phyloP scores from a whole-genome alignment of 2,797 vertebrate genomes.

The Chloroceryle inda region DNA sequence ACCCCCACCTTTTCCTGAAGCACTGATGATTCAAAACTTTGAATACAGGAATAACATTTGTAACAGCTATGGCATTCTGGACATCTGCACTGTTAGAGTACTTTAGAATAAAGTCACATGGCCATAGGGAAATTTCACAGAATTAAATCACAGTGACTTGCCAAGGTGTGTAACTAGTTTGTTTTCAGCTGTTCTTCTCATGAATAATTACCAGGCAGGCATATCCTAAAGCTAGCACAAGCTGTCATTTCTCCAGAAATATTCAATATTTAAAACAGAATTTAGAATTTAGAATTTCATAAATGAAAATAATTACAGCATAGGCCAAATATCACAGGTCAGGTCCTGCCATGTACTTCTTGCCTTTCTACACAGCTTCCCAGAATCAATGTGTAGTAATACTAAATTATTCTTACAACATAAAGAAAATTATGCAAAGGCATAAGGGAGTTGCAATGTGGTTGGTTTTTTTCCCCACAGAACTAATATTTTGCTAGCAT shows the following conservation, averaged over 20 bases:
- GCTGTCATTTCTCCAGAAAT: constrained; percentile 88
- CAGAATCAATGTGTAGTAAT: background rate
- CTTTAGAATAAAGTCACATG: constrained; percentile 83
- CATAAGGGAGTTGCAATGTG: constrained; percentile 7
- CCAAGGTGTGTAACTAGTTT: constrained; percentile 89
- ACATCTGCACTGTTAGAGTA: constrained; percentile 81
- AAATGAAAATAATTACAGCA: constrained; percentile 84
- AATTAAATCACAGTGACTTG: constrained; percentile 82
- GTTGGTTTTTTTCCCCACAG: background rate
- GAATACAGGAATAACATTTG: constrained; percentile 76
- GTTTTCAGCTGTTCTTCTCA: constrained; percentile 89
- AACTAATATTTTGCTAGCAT: constrained; percentile 35
- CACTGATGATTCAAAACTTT: constrained; percentile 75
- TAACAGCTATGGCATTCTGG: constrained; percentile 76
- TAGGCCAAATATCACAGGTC: constrained; percentile 76
- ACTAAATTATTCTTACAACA: constrained; percentile 47
- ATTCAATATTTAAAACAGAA: constrained; percentile 89
- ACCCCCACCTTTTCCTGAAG: constrained; percentile 17
- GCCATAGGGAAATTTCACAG: constrained; percentile 85
- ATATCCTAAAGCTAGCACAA: constrained; percentile 90
- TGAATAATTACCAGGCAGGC: constrained; percentile 89
- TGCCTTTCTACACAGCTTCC: constrained; percentile 35
- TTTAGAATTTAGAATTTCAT: constrained; percentile 84
- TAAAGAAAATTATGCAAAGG: constrained; percentile 10
- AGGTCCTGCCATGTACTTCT: constrained; percentile 27